Percentiles rank a stretch among this genome's conserved stretches.
Conservation (phyloP, 1,140 invertebrate genomes). For the Anadara kagoshimensis region DNA sequence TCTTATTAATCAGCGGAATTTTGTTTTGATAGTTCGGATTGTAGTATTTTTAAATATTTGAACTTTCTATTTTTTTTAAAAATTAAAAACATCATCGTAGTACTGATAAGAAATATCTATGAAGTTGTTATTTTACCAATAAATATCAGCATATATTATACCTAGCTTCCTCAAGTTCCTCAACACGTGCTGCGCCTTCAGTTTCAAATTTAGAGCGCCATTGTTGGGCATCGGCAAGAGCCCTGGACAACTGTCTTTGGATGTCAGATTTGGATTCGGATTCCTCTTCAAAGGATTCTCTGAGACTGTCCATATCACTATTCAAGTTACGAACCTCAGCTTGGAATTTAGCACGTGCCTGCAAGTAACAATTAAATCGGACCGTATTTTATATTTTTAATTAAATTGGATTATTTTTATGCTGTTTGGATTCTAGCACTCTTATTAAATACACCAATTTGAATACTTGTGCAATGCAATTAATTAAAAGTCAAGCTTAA, state of each 20-base stretch:
- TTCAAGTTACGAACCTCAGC: constrained; percentile 86
- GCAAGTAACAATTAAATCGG: constrained; percentile 3
- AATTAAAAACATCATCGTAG: too few species aligned
- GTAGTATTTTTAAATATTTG: too few species aligned
- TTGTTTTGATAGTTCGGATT: too few species aligned
- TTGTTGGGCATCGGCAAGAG: constrained; percentile 90
- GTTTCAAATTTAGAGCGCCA: constrained; percentile 98
- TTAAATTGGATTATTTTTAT: too few species aligned
- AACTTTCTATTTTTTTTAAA: too few species aligned
- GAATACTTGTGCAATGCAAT: too few species aligned
- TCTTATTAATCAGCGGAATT: too few species aligned
- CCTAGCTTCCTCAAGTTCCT: constrained; percentile 99
- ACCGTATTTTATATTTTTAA: too few species aligned
- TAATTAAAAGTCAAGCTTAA: too few species aligned
- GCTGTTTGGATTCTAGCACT: too few species aligned
- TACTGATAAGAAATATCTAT: too few species aligned
- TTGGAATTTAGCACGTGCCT: constrained; percentile 65
- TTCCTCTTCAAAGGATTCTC: constrained; percentile 96
- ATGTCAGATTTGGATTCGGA: constrained; percentile 80
- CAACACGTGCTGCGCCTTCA: constrained; percentile 94
- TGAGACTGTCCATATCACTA: constrained; percentile 97
- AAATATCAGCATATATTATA: constrained; percentile 57
- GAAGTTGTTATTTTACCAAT: not conserved
- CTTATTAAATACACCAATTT: too few species aligned
- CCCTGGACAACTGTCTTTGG: constrained; percentile 97